Conservation (phyloP, 2,797 vertebrate species). For the Adrianichthys oophorus region DNA sequence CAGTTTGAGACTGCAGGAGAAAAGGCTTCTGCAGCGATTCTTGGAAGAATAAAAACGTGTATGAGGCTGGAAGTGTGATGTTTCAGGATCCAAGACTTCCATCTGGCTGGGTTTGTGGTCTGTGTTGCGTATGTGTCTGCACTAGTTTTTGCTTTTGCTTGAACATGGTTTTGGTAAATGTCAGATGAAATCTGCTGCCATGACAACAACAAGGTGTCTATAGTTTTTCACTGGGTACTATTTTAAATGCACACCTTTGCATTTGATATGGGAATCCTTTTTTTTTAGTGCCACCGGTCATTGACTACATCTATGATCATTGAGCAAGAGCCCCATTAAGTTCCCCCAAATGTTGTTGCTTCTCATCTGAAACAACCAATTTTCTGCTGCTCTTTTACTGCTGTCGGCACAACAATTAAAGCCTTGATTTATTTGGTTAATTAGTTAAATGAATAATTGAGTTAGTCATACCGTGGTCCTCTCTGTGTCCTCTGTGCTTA, state of each 20-base stretch:
- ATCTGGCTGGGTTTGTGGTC: constrained; percentile 14
- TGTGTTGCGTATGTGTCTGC: constrained; percentile 8
- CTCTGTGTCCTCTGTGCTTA: constrained; percentile 15
- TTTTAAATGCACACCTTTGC: constrained; percentile 10
- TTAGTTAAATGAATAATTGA: constrained; percentile 34
- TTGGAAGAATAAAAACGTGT: constrained; percentile 30
- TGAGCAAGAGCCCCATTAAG: constrained; percentile 29
- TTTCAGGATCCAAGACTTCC: constrained; percentile 16
- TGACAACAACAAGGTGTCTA: constrained; percentile 2
- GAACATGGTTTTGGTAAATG: background rate
- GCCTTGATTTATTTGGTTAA: constrained; percentile 38
- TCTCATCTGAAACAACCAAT: constrained; percentile 23
- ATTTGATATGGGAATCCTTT: constrained; percentile 14
- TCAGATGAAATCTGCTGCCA: background rate
- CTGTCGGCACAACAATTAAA: constrained; percentile 25
- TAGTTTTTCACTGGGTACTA: background rate
- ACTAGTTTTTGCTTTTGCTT: background rate
- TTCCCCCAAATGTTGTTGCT: constrained; percentile 19
- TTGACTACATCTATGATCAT: constrained; percentile 31
- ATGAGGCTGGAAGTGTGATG: constrained; percentile 7
- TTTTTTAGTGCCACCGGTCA: constrained; percentile 18
- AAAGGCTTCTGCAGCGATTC: constrained; percentile 33
- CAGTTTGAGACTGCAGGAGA: constrained; percentile 37
- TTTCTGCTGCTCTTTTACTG: constrained; percentile 31
- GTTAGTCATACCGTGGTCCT: constrained; percentile 5